Evolutionary conservation across 2,888 invertebrate genomes (phyloP), one percentile per base, ranked within the genome.

Genomic region (Chymomyza procnemis): DNA sequence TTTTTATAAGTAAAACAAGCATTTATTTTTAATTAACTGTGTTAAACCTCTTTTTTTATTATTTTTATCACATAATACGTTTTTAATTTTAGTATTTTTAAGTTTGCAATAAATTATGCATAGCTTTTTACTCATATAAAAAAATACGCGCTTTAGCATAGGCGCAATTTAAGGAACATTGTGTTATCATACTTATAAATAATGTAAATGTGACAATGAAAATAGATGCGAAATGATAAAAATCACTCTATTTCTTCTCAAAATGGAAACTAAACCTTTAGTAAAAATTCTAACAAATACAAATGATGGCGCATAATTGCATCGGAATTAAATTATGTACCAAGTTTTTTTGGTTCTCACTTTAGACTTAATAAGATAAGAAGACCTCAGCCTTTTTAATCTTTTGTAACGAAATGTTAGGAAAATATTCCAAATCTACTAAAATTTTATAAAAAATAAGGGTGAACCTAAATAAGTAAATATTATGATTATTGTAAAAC

Each of bases 121-220:
- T 19, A 63, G 26, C 18, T 14, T 34, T 58, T 46, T 54, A 52
- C 26, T 26, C 8, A 21, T 6, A 50, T 47, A 60, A 69, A 19
- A 30, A 54, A 54, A 22, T 61, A 16, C 64, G 66, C 72, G 8
- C 54, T 55, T 30, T 16, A 57, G 26, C 30, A 41, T 26, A 18
- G 59, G 54, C 61, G 73, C 67, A 47, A 41, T 64, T 63, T 79
- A 79, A 79, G 76, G 76, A 79, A 79, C 73, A 67, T 73, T 67
- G 66, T 70, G 18, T 41, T 12, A 58, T 34, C 26, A 58, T 19
- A n/a, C n/a, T n/a, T n/a, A 18, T 76, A 50, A 64, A 65, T 69
- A 61, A 75, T 34, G 16, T 57, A 61, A 71, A 57, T 58, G 19
- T 61, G 50, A 50, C 50, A 50, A 50, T 18, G 16, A 50, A 18